These are phyloP conservation scores for Aphodius granarius DNA, from an alignment of 2,888 invertebrate genomes.

Conservation along the genomic window DNA sequence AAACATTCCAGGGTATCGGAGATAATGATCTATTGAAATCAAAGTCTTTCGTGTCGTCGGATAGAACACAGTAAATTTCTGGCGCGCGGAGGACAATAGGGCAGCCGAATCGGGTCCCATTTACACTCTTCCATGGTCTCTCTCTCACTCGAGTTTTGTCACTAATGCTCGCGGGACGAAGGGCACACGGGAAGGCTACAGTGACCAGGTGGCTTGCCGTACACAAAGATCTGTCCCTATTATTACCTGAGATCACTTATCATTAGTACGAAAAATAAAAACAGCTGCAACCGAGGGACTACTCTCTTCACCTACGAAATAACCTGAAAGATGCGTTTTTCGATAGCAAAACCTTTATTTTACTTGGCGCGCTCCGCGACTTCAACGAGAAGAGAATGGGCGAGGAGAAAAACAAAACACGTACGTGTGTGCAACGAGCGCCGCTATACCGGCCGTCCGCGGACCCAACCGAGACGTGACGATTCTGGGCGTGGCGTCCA, in stretches of 20 bases:
- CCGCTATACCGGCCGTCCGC: neutral
- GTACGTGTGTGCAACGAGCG: slow-evolving; percentile 4
- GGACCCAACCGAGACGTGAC: slow-evolving; percentile 49
- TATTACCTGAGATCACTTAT: slow-evolving; percentile 36
- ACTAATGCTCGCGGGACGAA: slow-evolving; percentile 10
- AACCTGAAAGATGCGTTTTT: neutral
- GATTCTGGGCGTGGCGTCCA: slow-evolving; percentile 52
- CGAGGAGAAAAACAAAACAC: slow-evolving; percentile 7
- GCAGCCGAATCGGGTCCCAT: slow-evolving; percentile 7
- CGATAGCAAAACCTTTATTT: too few species aligned
- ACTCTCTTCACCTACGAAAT: neutral
- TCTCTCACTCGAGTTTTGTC: slow-evolving; percentile 11
- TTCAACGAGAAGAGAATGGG: neutral
- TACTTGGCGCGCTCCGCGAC: neutral
- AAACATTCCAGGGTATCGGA: slow-evolving; percentile 7
- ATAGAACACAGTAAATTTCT: slow-evolving; percentile 6
- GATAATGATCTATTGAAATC: slow-evolving; percentile 13
- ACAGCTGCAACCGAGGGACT: neutral
- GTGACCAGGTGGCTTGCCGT: slow-evolving; percentile 14
- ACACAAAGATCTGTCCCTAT: slow-evolving; percentile 34
- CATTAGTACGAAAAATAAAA: slow-evolving; percentile 29
- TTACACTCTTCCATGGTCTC: slow-evolving; percentile 6
- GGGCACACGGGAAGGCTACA: slow-evolving; percentile 4
- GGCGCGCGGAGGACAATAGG: slow-evolving; percentile 1
- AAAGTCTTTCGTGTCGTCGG: neutral